phyloP scores from a whole-genome alignment of 2,113 vertebrate species.

The Mustela nigripes region DNA sequence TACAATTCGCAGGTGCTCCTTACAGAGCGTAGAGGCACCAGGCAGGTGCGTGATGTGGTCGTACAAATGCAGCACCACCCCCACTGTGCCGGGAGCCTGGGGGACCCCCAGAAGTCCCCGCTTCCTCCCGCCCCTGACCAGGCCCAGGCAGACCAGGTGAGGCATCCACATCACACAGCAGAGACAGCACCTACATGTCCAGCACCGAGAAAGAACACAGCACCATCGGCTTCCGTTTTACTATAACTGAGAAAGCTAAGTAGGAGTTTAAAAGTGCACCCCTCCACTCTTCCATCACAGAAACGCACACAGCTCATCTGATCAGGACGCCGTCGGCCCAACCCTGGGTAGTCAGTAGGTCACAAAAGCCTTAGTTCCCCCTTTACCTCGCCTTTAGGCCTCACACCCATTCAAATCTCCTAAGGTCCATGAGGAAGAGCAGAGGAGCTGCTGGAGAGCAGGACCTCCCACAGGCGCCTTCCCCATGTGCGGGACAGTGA shows the following conservation, averaged over 20 bases:
- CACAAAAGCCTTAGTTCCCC: not conserved
- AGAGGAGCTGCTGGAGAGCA: accelerated
- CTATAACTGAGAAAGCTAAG: not conserved
- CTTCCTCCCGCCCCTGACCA: not conserved
- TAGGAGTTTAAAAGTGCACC: accelerated
- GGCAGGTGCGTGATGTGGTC: not conserved
- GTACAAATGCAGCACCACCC: accelerated
- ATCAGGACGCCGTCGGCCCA: not conserved
- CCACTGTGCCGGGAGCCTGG: not conserved
- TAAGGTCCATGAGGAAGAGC: not conserved
- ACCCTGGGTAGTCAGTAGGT: accelerated
- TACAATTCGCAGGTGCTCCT: not conserved
- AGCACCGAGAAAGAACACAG: not conserved
- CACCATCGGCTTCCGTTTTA: not conserved
- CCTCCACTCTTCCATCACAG: accelerated
- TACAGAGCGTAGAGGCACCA: not conserved
- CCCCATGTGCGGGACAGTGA: too few relatives aligned
- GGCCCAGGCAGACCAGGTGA: not conserved
- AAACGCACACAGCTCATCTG: accelerated
- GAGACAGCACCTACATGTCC: not conserved
- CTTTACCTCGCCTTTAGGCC: not conserved
- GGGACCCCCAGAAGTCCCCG: accelerated
- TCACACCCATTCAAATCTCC: not conserved
- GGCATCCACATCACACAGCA: not conserved
- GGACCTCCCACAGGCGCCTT: not conserved